Evolutionary conservation across 2,113 vertebrate genomes (phyloP), one percentile per base, ranked within the genome.

Genomic region (Hystrix brachyura): DNA sequence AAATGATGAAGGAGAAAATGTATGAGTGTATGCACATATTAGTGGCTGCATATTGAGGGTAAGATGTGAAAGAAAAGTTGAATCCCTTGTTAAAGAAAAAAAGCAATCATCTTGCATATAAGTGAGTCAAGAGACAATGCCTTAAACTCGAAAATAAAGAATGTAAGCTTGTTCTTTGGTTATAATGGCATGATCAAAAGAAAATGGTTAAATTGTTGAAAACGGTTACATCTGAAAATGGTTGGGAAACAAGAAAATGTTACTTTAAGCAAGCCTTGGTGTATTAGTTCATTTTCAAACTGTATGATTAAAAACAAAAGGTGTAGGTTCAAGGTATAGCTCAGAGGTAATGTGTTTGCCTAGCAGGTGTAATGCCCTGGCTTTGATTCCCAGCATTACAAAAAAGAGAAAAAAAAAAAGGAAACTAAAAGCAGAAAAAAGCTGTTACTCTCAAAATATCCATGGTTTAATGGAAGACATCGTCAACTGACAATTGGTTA

Each of bases 131-230:
- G 38, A 71, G 29, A 65, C 64, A 57, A 57, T 65, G 59, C 11
- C 27, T 85, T 59, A 89, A 85, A 91, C 79, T 72, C 32, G 87
- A 88, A 94, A 89, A 60, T 48, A 46, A 86, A 81, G 55, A 83
- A 69, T 43, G 19, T 74, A 81, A 86, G 17, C 13, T 86, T 95
- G 6, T 87, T 95, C 15, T 84, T 85, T 38, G 18, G 11, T 53
- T 25, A 69, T 46, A 74, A 74, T 60, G 34, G 38, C 27, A 93
- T 48, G 3, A 93, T 53, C 11, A 74, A 93, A 85, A 38, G n/a
- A 84, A 79, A 93, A 90, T 51, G 25, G 32, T 76, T 86, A 86
- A 93, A 67, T 69, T 87, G 5, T 29, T 87, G 55, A 89, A 94
- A 87, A 84, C 76, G 53, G 5, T 86, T 51, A 15, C 34, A 19